Conservation (phyloP, 1,140 invertebrate genomes). For the Apis dorsata region DNA sequence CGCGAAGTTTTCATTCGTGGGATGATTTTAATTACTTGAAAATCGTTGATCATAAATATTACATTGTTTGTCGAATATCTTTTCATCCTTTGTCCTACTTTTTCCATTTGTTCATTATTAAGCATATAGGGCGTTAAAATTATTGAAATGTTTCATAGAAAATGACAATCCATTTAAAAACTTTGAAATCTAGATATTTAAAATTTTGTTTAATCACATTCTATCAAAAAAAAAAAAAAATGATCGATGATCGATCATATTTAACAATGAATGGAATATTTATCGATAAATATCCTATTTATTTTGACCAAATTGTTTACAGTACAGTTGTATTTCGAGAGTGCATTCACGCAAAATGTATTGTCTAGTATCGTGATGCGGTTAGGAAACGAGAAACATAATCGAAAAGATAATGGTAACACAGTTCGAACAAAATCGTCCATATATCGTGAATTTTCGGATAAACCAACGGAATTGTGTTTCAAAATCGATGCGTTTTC, state of each 20-base stretch:
- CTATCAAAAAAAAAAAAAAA: too few species aligned
- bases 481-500: not conserved
- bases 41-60: conserved; percentile 3
- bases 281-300: too few species aligned
- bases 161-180: too few species aligned
- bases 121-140: too few species aligned
- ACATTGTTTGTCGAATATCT: not conserved
- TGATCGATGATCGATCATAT: too few species aligned
- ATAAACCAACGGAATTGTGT: not conserved
- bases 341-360: not conserved
- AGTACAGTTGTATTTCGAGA: not conserved
- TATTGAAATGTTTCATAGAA: too few species aligned
- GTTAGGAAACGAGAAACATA: not conserved
- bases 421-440: not conserved
- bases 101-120: too few species aligned
- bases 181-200: too few species aligned
- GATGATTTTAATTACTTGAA: not conserved
- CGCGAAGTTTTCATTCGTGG: not conserved
- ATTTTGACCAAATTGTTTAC: not conserved
- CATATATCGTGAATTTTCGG: not conserved
- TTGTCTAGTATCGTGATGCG: conserved; percentile 4
- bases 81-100: accelerated
- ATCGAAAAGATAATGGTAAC: not conserved
- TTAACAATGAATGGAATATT: too few species aligned
- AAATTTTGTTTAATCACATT: too few species aligned